Base-by-base conservation (phyloP, 1,140 invertebrate genomes). In the Neodiprion lecontei region DNA sequence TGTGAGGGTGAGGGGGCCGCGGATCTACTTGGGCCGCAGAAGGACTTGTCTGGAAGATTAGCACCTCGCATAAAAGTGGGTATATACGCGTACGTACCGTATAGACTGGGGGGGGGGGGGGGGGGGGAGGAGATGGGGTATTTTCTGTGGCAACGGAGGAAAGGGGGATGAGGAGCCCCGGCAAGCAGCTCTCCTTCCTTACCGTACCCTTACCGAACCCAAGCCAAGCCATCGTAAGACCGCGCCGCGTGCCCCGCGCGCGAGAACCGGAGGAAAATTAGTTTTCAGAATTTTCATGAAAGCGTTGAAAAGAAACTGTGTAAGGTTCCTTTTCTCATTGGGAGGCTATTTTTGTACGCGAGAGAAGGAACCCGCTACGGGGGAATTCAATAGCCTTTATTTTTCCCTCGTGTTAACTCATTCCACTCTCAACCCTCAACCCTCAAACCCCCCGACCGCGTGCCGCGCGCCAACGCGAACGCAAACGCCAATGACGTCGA, bases 231-330 rank as follows among this genome's bases (percentile, higher is more conserved):
- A 69, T 23, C 23, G 11, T 40, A 40, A 79, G 80, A 78, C 76
- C 77, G 28, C 28, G 28, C 76, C 79, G 81, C 28, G 79, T 80
- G 78, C 74, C 72, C 75, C 77, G 53, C n/a, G 11, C 80, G 79
- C 77, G 74, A 40, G 28, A 40, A 40, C 76, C 78, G 81, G 79
- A 82, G 79, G 82, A 84, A 87, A 87, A 87, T 87, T 87, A 87
- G 86, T 87, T 87, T 87, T 87, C 85, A 87, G 84, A 85, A 84
- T 86, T 86, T 87, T 85, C 85, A 86, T 87, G 84, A 87, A 87
- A 87, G 85, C 80, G 73, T 61, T 87, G 85, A 85, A 87, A 86
- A 81, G 82, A 84, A 85, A 84, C 81, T 83, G 85, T 61, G 53
- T 85, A 82, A 86, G 85, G 84, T 86, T 85, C 83, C 83, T 85